Evolutionary conservation across 2,113 vertebrate species (phyloP).

Genomic region (Nicator chloris): DNA sequence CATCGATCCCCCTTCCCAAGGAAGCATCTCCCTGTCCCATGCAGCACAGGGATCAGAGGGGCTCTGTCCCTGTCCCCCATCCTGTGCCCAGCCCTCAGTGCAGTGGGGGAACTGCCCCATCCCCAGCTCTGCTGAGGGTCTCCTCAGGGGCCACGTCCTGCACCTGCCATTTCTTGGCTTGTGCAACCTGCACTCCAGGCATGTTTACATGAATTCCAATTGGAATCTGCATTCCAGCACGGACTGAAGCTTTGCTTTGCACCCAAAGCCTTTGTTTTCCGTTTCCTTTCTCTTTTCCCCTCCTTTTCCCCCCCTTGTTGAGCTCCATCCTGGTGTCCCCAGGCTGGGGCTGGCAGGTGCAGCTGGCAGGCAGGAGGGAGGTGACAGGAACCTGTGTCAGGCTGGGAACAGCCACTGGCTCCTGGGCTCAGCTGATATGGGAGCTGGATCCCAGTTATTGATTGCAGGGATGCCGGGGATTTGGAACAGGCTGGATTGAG

Average conservation of each 20-base stretch:
- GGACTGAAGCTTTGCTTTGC: constrained; percentile 23
- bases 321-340: constrained; percentile 11
- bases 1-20: neutral
- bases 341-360: constrained; percentile 38
- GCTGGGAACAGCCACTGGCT: neutral
- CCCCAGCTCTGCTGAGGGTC: neutral
- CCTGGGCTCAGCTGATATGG: neutral
- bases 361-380: neutral
- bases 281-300: neutral
- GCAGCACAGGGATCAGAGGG: neutral
- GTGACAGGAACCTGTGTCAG: neutral
- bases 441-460: constrained; percentile 33
- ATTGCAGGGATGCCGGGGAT: constrained; percentile 58
- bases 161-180: neutral
- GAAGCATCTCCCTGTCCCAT: rapidly evolving
- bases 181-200: constrained; percentile 13
- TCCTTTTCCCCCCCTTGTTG: neutral
- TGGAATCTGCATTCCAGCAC: constrained; percentile 58
- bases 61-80: neutral
- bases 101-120: rapidly evolving
- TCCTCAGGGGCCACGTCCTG: neutral
- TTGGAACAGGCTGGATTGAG: constrained; percentile 41
- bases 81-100: rapidly evolving
- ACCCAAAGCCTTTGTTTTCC: neutral
- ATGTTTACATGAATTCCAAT: constrained; percentile 32